These are phyloP conservation scores for Melanostoma mellinum DNA, from an alignment of 2,888 invertebrate species.

Conservation along the genomic window DNA sequence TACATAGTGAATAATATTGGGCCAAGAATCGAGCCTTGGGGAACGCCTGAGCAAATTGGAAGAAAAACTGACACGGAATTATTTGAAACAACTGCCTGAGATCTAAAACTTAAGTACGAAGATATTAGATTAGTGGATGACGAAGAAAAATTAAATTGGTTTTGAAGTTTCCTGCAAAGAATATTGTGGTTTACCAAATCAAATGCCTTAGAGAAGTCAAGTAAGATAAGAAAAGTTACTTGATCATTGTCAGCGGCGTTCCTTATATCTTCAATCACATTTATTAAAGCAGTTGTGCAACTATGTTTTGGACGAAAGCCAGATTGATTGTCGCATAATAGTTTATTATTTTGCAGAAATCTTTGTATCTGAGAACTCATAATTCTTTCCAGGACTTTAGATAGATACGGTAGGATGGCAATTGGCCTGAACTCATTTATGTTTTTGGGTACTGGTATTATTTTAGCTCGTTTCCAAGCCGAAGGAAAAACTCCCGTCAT, in stretches of 20 bases:
- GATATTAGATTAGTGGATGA: neutral
- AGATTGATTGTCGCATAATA: neutral
- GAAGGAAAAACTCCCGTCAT: conserved; percentile 3
- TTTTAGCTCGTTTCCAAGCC: neutral
- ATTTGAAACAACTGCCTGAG: too few relatives aligned
- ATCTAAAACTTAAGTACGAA: neutral
- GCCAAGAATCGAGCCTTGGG: neutral
- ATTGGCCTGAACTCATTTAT: neutral
- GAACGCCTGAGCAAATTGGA: neutral
- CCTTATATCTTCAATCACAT: conserved; percentile 4
- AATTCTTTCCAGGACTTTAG: conserved; percentile 2
- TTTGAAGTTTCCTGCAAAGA: conserved; percentile 1
- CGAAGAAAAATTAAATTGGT: conserved; percentile 1
- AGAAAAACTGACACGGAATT: too few relatives aligned
- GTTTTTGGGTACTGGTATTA: neutral
- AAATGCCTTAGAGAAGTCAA: conserved; percentile 8
- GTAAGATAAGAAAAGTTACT: conserved; percentile 5
- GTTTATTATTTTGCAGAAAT: neutral
- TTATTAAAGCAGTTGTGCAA: conserved; percentile 4
- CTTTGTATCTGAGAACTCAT: conserved; percentile 2
- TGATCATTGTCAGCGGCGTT: neutral
- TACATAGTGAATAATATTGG: neutral
- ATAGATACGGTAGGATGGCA: conserved; percentile 5
- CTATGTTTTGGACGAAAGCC: conserved; percentile 1
- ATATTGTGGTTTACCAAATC: neutral